phyloP scores from a whole-genome alignment of 1,140 invertebrate genomes.

The Drosophila pandora region DNA sequence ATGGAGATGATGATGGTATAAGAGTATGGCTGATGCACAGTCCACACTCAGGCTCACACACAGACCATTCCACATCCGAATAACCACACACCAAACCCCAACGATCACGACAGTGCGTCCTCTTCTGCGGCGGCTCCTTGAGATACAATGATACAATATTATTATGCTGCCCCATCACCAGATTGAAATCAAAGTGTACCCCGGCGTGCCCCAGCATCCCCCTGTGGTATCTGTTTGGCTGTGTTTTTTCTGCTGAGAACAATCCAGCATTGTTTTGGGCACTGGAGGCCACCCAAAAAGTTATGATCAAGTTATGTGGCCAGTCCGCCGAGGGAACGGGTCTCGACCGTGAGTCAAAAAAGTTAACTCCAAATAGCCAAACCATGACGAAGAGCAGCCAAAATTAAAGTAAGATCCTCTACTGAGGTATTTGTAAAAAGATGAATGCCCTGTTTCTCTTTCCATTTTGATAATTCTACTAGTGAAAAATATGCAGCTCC shows the following conservation, averaged over 20 bases:
- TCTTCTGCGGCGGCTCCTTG: constrained; percentile 65
- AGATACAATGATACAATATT: constrained; percentile 82
- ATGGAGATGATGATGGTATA: constrained; percentile 73
- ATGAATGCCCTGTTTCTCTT: constrained; percentile 2
- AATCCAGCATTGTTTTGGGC: constrained; percentile 80
- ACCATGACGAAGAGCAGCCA: constrained; percentile 66
- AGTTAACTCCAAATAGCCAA: constrained; percentile 68
- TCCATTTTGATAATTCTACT: background rate
- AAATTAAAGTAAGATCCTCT: constrained; percentile 13
- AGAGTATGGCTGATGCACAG: constrained; percentile 20
- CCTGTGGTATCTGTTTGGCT: background rate
- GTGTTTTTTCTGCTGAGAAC: constrained; percentile 51
- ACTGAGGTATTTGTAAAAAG: constrained; percentile 11
- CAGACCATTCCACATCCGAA: background rate
- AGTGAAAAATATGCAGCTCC: too few relatives aligned
- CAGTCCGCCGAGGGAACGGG: constrained; percentile 17
- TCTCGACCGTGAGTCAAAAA: constrained; percentile 39
- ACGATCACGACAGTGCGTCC: constrained; percentile 53
- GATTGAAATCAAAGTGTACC: constrained; percentile 75
- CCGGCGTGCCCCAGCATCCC: background rate
- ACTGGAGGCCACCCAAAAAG: constrained; percentile 79
- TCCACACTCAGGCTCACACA: constrained; percentile 37
- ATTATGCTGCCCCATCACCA: constrained; percentile 75
- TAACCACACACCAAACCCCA: constrained; percentile 36
- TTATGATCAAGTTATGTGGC: constrained; percentile 82